Evolutionary conservation across 1,140 invertebrate genomes (phyloP).

Genomic region (Gryllus bimaculatus): DNA sequence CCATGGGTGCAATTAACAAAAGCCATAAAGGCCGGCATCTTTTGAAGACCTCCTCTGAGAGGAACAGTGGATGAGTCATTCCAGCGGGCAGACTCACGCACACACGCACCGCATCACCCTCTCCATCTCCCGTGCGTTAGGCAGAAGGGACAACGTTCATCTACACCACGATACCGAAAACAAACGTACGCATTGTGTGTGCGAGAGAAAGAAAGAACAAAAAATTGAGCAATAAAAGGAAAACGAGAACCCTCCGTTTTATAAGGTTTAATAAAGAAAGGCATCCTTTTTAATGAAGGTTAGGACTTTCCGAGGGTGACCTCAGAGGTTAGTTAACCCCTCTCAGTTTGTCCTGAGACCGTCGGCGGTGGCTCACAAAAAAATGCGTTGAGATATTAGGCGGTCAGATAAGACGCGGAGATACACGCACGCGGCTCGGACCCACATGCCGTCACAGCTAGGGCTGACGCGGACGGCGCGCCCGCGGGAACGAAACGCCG

Average conservation of each 20-base stretch:
- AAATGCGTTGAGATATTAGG: neutral
- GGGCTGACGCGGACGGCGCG: too few species aligned
- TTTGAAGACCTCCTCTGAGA: too few species aligned
- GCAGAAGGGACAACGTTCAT: too few species aligned
- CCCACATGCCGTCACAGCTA: neutral
- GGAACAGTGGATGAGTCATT: neutral
- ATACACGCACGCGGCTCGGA: neutral
- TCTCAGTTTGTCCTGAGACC: neutral
- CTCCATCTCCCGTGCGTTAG: too few species aligned
- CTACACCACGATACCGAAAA: neutral
- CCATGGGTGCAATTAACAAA: too few species aligned
- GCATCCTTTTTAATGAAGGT: neutral
- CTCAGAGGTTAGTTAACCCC: neutral
- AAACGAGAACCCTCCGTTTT: neutral
- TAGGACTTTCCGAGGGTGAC: neutral
- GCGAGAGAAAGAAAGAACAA: too few species aligned
- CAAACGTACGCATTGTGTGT: neutral
- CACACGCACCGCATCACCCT: too few species aligned
- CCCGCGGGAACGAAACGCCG: too few species aligned
- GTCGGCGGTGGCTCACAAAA: neutral
- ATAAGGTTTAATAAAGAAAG: constrained; percentile 6
- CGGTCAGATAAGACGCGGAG: neutral
- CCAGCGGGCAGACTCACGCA: neutral
- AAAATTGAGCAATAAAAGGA: neutral
- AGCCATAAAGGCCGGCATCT: too few species aligned